These are phyloP conservation scores for Adineta ricciae DNA, from an alignment of 2,888 invertebrate species.

Conservation along the genomic window DNA sequence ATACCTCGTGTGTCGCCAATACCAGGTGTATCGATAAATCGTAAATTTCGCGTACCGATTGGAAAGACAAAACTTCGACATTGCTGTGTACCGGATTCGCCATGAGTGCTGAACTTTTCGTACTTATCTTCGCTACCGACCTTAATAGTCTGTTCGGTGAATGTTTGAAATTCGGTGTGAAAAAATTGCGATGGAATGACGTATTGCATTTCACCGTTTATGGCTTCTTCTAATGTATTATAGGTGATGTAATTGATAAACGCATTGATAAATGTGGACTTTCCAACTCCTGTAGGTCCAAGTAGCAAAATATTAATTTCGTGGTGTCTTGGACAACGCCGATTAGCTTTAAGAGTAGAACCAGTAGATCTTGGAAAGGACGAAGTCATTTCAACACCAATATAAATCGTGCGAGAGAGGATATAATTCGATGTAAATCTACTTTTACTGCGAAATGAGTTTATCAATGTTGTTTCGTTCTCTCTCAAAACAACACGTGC, in stretches of 20 bases:
- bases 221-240: not conserved
- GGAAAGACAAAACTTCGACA: not conserved
- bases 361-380: too few species aligned
- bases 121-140: not conserved
- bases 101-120: not conserved
- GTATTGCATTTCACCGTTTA: not conserved
- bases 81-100: not conserved
- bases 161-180: not conserved
- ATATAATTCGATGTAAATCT: too few species aligned
- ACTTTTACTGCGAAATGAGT: too few species aligned
- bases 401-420: too few species aligned
- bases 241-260: not conserved
- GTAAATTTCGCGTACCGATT: not conserved
- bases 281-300: not conserved
- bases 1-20: not conserved
- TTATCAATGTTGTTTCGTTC: too few species aligned
- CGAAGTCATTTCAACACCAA: too few species aligned
- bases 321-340: not conserved
- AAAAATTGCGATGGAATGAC: not conserved
- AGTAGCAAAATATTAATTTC: not conserved
- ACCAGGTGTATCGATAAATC: not conserved
- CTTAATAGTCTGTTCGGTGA: not conserved
- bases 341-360: not conserved
- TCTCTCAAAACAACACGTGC: too few species aligned
- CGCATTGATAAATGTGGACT: conserved; percentile 4